Conservation (phyloP, 2,113 vertebrate species). For the Rhinolophus ferrumequinum region DNA sequence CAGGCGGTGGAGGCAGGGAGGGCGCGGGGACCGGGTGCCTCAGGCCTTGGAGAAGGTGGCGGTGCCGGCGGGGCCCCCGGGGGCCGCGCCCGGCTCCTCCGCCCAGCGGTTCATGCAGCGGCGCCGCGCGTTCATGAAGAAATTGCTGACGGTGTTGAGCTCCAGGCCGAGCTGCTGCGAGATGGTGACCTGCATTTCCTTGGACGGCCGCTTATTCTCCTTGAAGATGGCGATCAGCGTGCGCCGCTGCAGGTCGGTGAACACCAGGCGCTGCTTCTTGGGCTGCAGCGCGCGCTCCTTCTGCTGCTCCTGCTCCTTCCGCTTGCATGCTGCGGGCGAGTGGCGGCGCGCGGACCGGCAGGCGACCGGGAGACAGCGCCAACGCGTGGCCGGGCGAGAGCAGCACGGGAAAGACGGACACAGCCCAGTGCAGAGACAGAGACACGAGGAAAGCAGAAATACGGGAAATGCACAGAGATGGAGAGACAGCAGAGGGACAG, state of each 20-base stretch:
- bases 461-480: too few relatives aligned
- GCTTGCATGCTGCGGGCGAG: slow-evolving; percentile 93
- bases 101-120: slow-evolving; percentile 98
- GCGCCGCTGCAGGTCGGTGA: slow-evolving; percentile 99
- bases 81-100: slow-evolving; percentile 92
- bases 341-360: background rate
- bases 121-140: slow-evolving; percentile 99
- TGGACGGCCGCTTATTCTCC: slow-evolving; percentile 98
- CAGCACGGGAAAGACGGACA: background rate
- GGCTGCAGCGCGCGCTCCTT: slow-evolving; percentile 95
- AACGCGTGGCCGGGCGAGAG: background rate
- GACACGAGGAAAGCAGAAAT: background rate
- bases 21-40: slow-evolving; percentile 71
- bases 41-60: slow-evolving; percentile 98
- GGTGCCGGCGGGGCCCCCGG: slow-evolving; percentile 91
- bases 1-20: slow-evolving; percentile 50
- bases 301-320: slow-evolving; percentile 98
- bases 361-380: background rate
- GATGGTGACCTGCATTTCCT: slow-evolving; percentile 99
- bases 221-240: slow-evolving; percentile 99
- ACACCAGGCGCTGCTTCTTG: slow-evolving; percentile 98
- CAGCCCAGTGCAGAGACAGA: background rate
- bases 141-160: slow-evolving; percentile 99
- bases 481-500: slow-evolving; percentile 48
- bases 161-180: slow-evolving; percentile 98